Percentiles rank a stretch among this genome's conserved stretches.
Evolutionary conservation across 2,888 invertebrate genomes (phyloP).

Genomic region (Hyalella azteca): DNA sequence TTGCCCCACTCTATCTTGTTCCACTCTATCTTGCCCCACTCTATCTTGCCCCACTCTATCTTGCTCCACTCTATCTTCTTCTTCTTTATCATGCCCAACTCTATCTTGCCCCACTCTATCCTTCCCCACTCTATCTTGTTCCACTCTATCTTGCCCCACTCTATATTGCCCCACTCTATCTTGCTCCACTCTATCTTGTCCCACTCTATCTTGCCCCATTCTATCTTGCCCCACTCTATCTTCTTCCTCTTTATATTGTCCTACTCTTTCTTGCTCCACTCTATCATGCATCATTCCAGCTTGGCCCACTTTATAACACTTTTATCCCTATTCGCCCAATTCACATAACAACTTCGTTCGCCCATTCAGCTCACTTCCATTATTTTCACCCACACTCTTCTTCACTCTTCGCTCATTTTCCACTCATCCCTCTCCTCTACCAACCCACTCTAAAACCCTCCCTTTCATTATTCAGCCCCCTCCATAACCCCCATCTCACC

Average conservation of each 20-base stretch:
- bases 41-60: not conserved
- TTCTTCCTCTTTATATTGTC: not conserved
- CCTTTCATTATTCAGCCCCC: no score
- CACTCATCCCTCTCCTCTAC: no score
- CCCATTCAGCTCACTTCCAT: no score
- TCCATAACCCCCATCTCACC: not conserved
- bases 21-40: not conserved
- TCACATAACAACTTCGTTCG: no score
- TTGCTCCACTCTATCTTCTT: not conserved
- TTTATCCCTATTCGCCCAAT: no score
- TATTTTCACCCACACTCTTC: not conserved
- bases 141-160: not conserved
- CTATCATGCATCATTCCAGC: no score
- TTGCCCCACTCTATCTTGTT: no score
- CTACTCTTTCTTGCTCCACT: no score
- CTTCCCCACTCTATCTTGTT: not conserved
- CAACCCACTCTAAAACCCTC: no score
- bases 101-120: not conserved
- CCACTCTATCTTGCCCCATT: not conserved
- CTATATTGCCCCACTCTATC: not conserved
- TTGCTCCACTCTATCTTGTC: not conserved
- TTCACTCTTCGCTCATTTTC: not conserved
- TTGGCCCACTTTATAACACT: no score
- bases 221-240: not conserved
- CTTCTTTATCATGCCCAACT: not conserved